These are phyloP conservation scores for Sandelia bainsii DNA, from an alignment of 2,797 vertebrate genomes.

Conservation along the genomic window DNA sequence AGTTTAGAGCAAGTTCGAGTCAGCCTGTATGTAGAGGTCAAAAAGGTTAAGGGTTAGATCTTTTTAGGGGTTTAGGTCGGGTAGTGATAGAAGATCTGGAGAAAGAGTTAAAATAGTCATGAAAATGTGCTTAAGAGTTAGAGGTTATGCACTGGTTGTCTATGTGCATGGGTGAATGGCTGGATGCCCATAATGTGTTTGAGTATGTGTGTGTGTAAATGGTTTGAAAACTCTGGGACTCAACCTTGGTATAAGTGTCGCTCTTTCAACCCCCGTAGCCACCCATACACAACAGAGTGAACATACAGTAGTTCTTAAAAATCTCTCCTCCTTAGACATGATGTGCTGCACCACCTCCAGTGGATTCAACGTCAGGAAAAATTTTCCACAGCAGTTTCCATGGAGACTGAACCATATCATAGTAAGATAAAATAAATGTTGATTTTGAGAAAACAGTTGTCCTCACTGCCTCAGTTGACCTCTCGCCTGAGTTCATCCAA, in stretches of 20 bases:
- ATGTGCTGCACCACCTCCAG: constrained; percentile 66
- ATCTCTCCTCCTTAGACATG: constrained; percentile 51
- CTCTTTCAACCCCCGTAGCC: constrained; percentile 17
- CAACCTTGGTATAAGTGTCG: background rate
- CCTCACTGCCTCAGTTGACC: constrained; percentile 58
- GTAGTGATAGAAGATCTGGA: background rate
- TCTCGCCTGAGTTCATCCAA: constrained; percentile 47
- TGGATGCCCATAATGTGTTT: background rate
- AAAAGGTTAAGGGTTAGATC: background rate
- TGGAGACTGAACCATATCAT: constrained; percentile 76
- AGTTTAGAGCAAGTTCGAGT: background rate
- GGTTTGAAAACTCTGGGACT: constrained; percentile 23
- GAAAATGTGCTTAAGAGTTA: background rate
- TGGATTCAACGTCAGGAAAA: constrained; percentile 43
- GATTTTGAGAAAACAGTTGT: constrained; percentile 60
- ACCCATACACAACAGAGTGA: background rate
- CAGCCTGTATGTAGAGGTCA: background rate
- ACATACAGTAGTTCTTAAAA: constrained; percentile 42
- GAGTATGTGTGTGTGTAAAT: background rate
- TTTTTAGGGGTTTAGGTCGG: background rate
- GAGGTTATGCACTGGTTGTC: background rate
- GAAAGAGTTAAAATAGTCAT: background rate
- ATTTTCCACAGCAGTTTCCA: constrained; percentile 74
- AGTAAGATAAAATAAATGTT: constrained; percentile 69
- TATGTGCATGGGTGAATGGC: background rate